Evolutionary conservation across 1,140 invertebrate genomes (phyloP).

Genomic region (Caenorhabditis inopinata): DNA sequence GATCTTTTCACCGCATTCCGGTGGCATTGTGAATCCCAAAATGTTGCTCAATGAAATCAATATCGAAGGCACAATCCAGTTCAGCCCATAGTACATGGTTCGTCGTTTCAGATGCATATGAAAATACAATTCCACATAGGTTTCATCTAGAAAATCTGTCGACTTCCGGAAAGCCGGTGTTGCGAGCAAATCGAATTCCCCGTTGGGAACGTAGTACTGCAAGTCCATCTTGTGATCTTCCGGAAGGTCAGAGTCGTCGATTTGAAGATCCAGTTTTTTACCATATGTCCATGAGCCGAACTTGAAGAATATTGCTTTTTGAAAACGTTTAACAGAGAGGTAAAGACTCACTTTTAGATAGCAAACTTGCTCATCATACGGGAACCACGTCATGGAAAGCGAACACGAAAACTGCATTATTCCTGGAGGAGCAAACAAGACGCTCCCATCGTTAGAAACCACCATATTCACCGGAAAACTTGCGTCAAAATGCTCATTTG

Average conservation of each 20-base stretch:
- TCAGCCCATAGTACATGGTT: constrained; percentile 88
- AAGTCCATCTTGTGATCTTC: constrained; percentile 70
- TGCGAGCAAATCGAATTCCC: constrained; percentile 67
- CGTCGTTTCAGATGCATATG: constrained; percentile 73
- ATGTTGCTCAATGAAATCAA: constrained; percentile 83
- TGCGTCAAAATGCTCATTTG: constrained; percentile 96
- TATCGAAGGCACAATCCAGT: constrained; percentile 83
- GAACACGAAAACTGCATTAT: constrained; percentile 38
- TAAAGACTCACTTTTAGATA: constrained; percentile 61
- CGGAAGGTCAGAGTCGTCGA: constrained; percentile 53
- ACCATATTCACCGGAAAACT: constrained; percentile 97
- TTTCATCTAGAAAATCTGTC: constrained; percentile 50
- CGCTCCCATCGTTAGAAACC: constrained; percentile 87
- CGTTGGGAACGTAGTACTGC: constrained; percentile 69
- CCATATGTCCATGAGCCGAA: constrained; percentile 96
- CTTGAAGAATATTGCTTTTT: constrained; percentile 66
- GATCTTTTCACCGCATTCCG: constrained; percentile 84
- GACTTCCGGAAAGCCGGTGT: constrained; percentile 43
- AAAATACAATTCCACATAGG: constrained; percentile 59
- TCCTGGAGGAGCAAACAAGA: constrained; percentile 83
- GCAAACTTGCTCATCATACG: constrained; percentile 69
- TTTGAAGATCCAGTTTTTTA: constrained; percentile 69
- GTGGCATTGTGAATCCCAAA: constrained; percentile 85
- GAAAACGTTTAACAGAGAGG: neutral
- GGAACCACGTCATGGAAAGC: constrained; percentile 66